These are phyloP conservation scores for Lepus europaeus DNA, from an alignment of 2,113 vertebrate genomes.

Conservation along the genomic window DNA sequence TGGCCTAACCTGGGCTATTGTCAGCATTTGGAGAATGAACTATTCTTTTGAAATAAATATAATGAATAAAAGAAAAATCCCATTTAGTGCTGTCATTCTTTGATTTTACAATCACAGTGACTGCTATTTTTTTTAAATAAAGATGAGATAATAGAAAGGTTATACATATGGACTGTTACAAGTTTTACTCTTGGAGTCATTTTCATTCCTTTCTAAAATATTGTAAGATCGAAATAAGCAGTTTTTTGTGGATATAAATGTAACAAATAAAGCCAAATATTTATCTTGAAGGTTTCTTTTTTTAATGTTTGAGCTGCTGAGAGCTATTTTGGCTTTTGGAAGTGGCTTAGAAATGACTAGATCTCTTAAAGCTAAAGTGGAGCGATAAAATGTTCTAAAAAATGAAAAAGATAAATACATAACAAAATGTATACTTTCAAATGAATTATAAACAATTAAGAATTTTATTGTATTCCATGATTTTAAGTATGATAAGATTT, in stretches of 20 bases:
- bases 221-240: background rate
- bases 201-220: background rate
- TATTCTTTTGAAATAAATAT: background rate
- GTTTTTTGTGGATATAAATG: background rate
- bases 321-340: background rate
- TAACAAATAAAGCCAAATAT: background rate
- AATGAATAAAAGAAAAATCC: too few relatives aligned
- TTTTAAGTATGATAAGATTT: constrained; percentile 22
- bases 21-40: background rate
- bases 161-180: background rate
- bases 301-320: background rate
- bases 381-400: background rate
- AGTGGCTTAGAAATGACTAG: background rate
- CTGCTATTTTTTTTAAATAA: background rate
- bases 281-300: background rate
- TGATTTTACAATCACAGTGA: too few relatives aligned
- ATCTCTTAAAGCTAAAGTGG: background rate
- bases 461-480: background rate
- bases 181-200: background rate
- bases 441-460: background rate
- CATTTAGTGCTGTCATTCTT: too few relatives aligned
- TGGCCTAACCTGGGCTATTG: too few relatives aligned
- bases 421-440: background rate
- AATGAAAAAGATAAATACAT: background rate
- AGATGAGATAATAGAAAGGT: background rate